Evolutionary conservation across 1,140 invertebrate species (phyloP), one percentile per base, ranked within the genome.

Genomic region (Eriocheir sinensis): DNA sequence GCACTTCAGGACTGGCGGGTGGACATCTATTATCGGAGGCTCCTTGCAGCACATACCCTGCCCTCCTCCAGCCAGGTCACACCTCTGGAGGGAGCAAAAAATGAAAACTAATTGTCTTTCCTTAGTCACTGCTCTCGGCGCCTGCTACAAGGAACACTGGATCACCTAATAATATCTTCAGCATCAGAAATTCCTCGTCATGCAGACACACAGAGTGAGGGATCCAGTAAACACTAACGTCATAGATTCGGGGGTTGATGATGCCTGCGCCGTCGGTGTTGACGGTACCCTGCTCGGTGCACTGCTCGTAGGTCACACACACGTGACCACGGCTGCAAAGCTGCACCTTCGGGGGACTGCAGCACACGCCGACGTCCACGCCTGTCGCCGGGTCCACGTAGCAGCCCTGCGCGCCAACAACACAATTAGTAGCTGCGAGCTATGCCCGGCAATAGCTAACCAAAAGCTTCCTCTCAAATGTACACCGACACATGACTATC

Each of bases 251-350:
- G 48, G 98, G 98, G 96, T 98, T 98, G 95, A 98, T 98, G 40
- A 98, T 96, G 48, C 98, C 98, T 32, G 97, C 96, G 2, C 98
- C 98, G 96, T 98, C 97, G 0, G 97, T 97, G 83, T 97, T 97
- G 38, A 98, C 97, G 0, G 97, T 97, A 0, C 97, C 97, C 90
- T 98, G 97, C 34, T 97, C 97, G 93, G 98, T 92, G 85, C 96
- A 96, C 92, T 95, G 96, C 32, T 96, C 95, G 32, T 96, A 96
- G 34, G 96, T 96, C 4, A 96, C 96, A 60, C 96, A 96, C 32
- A 89, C 83, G 95, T 53, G 94, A 27, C 80, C 41, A 0, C 60
- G 38, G 21, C 79, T 41, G 89, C 93, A 94, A 1, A 41, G 90
- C 89, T 60, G 38, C 32, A 91, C 17, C n/a, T 34, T 41, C 1